Evolutionary conservation across 2,888 invertebrate species (phyloP), one percentile per base, ranked within the genome.

Genomic region (Lottia scabra): DNA sequence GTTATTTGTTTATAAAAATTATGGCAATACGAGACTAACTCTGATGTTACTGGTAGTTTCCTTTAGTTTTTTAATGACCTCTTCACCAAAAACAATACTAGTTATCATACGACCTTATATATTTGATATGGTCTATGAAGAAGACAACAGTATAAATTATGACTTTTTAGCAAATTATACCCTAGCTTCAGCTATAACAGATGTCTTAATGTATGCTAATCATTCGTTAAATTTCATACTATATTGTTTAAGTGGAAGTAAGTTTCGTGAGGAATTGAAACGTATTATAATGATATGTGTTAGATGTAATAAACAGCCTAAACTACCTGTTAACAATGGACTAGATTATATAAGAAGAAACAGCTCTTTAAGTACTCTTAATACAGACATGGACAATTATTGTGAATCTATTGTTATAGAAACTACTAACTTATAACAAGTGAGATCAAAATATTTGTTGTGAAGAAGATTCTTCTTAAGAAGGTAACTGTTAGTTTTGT

Each of bases 211-310:
- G 38, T 86, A 84, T 71, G 70, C 80, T n/a, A 87, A 85, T 67
- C 87, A 87, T 77, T 80, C 83, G n/a, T 76, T 85, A 26, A 87
- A 87, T 71, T 84, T 87, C 72, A 76, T 85, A 15, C 78, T 87
- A 8, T 87, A 87, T 75, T 85, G 85, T 74, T 75, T 85, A 8
- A 83, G 78, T 62, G 85, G 87, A 62, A 77, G 79, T 62, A 77
- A 79, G 64, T 87, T 87, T 74, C 75, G 87, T 2, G 76, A 75
- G 43, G 84, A 87, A 71, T 68, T 87, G 19, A 69, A 71, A 44
- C 67, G 71, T 5, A 64, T 79, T 27, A 15, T 78, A 38, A 10
- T 62, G 23, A 63, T 65, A 38, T 75, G 72, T 38, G 38, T 38
- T 4, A 38, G 38, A 38, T 38, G 38, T 38, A 38, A 38, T 38